Conservation (phyloP, 2,888 invertebrate genomes). For the Eristalis intricaria region DNA sequence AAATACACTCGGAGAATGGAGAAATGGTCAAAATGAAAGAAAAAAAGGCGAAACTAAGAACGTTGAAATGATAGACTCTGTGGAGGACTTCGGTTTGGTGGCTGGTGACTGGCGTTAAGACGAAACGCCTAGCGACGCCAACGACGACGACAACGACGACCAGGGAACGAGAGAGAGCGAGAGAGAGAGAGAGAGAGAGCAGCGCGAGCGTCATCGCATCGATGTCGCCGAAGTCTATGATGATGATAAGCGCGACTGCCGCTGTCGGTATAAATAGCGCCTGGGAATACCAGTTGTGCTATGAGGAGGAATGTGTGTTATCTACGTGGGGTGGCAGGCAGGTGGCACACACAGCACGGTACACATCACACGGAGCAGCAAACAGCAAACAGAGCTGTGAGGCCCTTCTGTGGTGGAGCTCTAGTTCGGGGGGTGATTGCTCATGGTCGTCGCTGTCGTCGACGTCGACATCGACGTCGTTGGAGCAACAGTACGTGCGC, state of each 20-base stretch:
- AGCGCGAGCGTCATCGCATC: slow-evolving; percentile 36
- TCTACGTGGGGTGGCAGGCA: slow-evolving; percentile 20
- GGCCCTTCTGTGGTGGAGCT: neutral
- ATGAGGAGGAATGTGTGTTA: slow-evolving; percentile 37
- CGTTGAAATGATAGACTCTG: neutral
- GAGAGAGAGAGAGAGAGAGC: neutral
- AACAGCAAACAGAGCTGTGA: neutral
- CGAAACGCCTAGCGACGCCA: neutral
- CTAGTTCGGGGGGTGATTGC: neutral
- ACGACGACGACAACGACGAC: neutral
- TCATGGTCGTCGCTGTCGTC: slow-evolving; percentile 14
- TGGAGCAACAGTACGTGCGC: slow-evolving; percentile 70
- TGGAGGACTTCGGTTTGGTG: neutral
- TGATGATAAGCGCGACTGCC: slow-evolving; percentile 48
- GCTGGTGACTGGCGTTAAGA: neutral
- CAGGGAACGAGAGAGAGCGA: no score
- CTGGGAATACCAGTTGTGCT: slow-evolving; percentile 63
- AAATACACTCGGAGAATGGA: neutral
- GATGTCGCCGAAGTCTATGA: slow-evolving; percentile 6
- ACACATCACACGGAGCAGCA: neutral
- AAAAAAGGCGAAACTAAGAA: slow-evolving; percentile 1
- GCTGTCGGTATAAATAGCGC: slow-evolving; percentile 59
- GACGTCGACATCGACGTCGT: neutral
- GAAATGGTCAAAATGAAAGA: neutral
- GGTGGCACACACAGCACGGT: neutral